Conservation (phyloP, 1,140 invertebrate species). For the Aphis gossypii region DNA sequence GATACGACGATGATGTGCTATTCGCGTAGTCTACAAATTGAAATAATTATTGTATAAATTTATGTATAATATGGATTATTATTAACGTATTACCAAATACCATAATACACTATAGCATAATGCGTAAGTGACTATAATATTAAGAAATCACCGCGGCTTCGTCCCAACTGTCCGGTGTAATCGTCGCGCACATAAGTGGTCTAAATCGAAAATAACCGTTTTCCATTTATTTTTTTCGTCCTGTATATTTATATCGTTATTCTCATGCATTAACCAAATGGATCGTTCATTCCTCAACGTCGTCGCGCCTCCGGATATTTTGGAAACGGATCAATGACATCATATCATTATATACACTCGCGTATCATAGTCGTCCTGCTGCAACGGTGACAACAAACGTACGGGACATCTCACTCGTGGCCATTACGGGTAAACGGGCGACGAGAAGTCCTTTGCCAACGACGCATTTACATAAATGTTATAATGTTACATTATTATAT, state of each 20-base stretch:
- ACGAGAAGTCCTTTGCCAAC: background rate
- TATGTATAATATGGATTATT: too few species aligned
- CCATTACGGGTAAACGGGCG: background rate
- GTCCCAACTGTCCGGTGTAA: too few species aligned
- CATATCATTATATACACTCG: background rate
- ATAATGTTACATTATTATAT: background rate
- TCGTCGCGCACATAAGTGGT: background rate
- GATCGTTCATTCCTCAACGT: background rate
- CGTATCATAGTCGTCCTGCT: background rate
- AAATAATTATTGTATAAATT: too few species aligned
- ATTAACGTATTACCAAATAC: too few species aligned
- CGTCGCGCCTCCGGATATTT: background rate
- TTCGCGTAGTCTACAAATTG: too few species aligned
- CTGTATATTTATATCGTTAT: background rate
- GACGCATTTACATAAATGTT: background rate
- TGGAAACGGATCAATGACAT: background rate
- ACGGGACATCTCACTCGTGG: background rate
- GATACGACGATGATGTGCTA: too few species aligned
- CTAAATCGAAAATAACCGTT: slow-evolving; percentile 6
- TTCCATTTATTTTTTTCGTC: background rate
- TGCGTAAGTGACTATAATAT: too few species aligned
- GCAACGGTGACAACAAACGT: too few species aligned
- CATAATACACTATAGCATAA: too few species aligned
- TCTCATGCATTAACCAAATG: background rate
- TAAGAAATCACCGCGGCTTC: too few species aligned